Conservation (phyloP, 2,888 invertebrate species). For the Dusona sp. region DNA sequence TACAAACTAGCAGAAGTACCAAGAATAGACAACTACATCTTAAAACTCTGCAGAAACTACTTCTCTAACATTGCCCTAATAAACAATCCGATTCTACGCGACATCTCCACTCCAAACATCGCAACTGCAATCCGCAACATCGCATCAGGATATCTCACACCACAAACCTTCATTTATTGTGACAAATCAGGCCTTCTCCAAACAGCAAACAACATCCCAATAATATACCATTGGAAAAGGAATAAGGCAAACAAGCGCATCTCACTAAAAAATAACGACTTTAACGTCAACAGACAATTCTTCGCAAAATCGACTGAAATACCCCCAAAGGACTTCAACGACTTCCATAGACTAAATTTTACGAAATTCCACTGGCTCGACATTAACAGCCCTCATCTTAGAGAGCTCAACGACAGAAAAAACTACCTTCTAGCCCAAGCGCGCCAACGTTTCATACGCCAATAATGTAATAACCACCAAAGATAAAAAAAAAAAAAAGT, state of each 20-base stretch:
- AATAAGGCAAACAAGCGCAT: conserved; percentile 48
- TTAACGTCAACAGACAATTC: neutral
- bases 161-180: conserved; percentile 33
- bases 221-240: conserved; percentile 41
- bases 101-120: neutral
- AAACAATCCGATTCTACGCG: conserved; percentile 7
- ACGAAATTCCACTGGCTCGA: conserved; percentile 26
- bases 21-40: conserved; percentile 18
- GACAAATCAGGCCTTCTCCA: conserved; percentile 40
- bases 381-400: neutral
- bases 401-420: neutral
- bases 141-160: conserved; percentile 12
- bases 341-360: conserved; percentile 7
- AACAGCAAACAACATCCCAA: conserved; percentile 11
- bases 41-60: conserved; percentile 30
- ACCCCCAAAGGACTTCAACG: neutral
- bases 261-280: neutral
- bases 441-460: neutral
- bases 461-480: no score
- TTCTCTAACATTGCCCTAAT: conserved; percentile 20
- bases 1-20: conserved; percentile 28
- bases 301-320: neutral
- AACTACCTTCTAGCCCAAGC: neutral
- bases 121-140: neutral
- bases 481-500: no score